These are phyloP conservation scores for Antechinus stuartii DNA, from an alignment of 2,113 vertebrate genomes.

Conservation along the genomic window DNA sequence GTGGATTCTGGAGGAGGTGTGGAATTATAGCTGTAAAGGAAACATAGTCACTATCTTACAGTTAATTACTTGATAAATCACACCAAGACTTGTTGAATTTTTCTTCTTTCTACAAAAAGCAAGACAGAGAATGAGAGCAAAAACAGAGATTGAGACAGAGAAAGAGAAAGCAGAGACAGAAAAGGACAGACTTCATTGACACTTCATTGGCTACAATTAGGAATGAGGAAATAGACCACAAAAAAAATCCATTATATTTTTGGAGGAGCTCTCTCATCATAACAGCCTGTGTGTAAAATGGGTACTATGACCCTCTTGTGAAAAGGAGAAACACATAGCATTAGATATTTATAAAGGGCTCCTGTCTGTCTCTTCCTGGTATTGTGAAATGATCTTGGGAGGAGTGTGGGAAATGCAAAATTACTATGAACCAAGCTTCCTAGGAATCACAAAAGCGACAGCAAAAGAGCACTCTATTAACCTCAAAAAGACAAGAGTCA, in stretches of 20 bases:
- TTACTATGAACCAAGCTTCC: no score
- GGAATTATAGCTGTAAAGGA: neutral
- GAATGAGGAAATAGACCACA: neutral
- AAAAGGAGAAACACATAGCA: neutral
- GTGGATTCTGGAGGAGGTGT: neutral
- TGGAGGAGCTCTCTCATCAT: neutral
- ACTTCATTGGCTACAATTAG: neutral
- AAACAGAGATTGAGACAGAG: neutral
- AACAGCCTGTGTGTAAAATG: neutral
- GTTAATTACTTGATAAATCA: neutral
- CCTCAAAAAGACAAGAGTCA: neutral
- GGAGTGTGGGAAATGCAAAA: neutral
- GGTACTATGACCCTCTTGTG: neutral
- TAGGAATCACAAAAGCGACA: neutral
- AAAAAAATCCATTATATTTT: rapidly evolving
- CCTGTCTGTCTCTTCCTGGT: neutral
- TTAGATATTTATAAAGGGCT: neutral
- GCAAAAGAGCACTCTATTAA: neutral
- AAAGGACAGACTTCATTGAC: neutral
- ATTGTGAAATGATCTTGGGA: rapidly evolving
- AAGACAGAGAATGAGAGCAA: neutral
- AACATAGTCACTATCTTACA: neutral
- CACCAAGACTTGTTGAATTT: neutral
- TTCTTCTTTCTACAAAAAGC: neutral
- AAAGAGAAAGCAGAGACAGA: neutral